Conservation (phyloP, 2,888 invertebrate species). For the Nyleta sp. region DNA sequence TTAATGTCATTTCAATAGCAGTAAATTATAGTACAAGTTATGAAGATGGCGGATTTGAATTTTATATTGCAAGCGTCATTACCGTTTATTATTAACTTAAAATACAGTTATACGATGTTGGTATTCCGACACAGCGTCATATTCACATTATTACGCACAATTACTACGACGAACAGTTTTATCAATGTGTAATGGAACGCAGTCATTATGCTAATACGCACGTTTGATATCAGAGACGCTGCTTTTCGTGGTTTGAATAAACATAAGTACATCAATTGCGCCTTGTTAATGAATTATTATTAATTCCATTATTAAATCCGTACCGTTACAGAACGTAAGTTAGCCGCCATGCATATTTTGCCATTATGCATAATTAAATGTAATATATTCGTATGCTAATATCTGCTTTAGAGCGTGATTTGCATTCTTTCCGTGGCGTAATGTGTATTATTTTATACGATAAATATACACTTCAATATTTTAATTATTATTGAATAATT, state of each 20-base stretch:
- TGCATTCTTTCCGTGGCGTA: too few relatives aligned
- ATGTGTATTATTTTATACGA: too few relatives aligned
- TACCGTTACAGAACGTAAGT: constrained; percentile 25
- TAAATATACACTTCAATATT: too few relatives aligned
- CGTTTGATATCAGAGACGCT: constrained; percentile 4
- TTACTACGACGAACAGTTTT: constrained; percentile 18
- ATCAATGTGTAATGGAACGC: constrained; percentile 25
- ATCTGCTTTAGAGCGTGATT: too few relatives aligned
- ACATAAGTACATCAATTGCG: constrained; percentile 33
- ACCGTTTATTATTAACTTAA: too few relatives aligned
- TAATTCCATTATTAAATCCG: constrained; percentile 28
- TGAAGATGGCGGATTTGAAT: too few relatives aligned
- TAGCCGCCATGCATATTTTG: constrained; percentile 3
- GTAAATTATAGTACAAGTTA: too few relatives aligned
- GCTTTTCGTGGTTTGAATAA: constrained; percentile 22
- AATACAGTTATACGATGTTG: too few relatives aligned
- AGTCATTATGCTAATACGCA: constrained; percentile 18
- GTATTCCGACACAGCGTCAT: neutral
- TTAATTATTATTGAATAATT: too few relatives aligned
- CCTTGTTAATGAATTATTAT: constrained; percentile 37
- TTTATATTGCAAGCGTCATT: too few relatives aligned
- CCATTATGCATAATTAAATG: constrained; percentile 3
- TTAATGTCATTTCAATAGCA: too few relatives aligned
- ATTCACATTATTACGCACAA: constrained; percentile 12
- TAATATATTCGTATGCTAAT: neutral